Evolutionary conservation across 2,113 vertebrate genomes (phyloP).

Genomic region (Saccopteryx leptura): DNA sequence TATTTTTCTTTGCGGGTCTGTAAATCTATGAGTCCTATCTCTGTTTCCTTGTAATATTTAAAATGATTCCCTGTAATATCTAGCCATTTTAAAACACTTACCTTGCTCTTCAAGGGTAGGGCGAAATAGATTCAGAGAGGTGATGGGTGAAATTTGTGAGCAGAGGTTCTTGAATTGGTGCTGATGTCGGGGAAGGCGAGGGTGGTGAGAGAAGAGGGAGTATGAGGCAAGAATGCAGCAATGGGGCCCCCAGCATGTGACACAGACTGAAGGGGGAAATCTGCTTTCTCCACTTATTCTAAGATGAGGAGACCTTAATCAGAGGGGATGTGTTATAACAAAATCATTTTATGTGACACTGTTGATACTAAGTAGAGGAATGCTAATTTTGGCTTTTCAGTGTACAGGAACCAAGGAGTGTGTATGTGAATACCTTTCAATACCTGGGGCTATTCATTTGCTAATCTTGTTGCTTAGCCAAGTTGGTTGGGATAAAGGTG

Average conservation of each 20-base stretch:
- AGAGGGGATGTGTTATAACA: neutral
- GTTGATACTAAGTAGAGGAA: neutral
- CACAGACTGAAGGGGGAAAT: fast-evolving
- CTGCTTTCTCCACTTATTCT: neutral
- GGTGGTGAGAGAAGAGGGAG: neutral
- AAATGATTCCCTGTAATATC: neutral
- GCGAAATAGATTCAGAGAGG: neutral
- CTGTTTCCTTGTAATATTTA: neutral
- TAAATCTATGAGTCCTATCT: neutral
- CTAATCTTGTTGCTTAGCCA: neutral
- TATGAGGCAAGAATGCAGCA: neutral
- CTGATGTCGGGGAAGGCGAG: neutral
- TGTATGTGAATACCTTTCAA: neutral
- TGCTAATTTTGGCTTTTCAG: neutral
- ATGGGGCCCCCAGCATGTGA: too few species aligned
- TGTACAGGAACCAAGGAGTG: neutral
- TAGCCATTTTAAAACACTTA: neutral
- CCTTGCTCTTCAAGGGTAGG: neutral
- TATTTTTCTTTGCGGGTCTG: slow-evolving; percentile 21
- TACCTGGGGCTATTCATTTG: neutral
- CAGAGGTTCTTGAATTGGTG: neutral
- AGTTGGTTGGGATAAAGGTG: neutral
- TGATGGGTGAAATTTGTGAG: neutral
- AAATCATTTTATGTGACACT: neutral
- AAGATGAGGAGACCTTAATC: neutral